These are phyloP conservation scores for Caenorhabditis angaria DNA, from an alignment of 2,888 invertebrate species.

Conservation along the genomic window DNA sequence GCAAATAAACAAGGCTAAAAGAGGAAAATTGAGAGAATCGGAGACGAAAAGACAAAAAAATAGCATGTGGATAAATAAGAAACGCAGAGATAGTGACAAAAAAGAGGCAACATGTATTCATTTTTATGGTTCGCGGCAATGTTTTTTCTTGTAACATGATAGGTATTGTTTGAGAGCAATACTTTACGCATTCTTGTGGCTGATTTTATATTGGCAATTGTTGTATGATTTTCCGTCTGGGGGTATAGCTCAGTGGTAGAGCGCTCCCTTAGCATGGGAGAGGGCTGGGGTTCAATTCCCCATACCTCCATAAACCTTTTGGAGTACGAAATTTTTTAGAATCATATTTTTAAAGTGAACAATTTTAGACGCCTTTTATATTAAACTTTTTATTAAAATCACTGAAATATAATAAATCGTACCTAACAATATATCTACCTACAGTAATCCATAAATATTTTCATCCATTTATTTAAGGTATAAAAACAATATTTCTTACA, in stretches of 20 bases:
- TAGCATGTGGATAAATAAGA: background rate
- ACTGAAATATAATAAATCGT: too few species aligned
- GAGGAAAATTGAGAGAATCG: slow-evolving; percentile 7
- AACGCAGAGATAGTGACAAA: background rate
- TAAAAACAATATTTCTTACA: too few species aligned
- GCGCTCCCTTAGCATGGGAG: slow-evolving; percentile 65
- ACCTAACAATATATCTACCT: too few species aligned
- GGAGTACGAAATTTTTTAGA: background rate
- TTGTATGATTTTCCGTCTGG: slow-evolving; percentile 8
- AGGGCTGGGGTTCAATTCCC: slow-evolving; percentile 61
- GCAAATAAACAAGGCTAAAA: background rate
- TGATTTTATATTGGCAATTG: background rate
- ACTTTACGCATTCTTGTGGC: too few species aligned
- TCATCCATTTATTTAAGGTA: too few species aligned
- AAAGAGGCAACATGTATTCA: background rate
- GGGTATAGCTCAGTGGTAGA: slow-evolving; percentile 64
- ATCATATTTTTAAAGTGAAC: background rate
- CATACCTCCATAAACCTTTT: slow-evolving; percentile 46
- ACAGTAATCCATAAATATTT: too few species aligned
- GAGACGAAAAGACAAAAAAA: background rate
- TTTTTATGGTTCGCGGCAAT: background rate
- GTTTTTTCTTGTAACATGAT: slow-evolving; percentile 1
- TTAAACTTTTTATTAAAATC: too few species aligned
- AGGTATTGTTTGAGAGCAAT: background rate
- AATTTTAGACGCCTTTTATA: too few species aligned